These are phyloP conservation scores for Apamea sordens DNA, from an alignment of 2,888 invertebrate species.

Conservation along the genomic window DNA sequence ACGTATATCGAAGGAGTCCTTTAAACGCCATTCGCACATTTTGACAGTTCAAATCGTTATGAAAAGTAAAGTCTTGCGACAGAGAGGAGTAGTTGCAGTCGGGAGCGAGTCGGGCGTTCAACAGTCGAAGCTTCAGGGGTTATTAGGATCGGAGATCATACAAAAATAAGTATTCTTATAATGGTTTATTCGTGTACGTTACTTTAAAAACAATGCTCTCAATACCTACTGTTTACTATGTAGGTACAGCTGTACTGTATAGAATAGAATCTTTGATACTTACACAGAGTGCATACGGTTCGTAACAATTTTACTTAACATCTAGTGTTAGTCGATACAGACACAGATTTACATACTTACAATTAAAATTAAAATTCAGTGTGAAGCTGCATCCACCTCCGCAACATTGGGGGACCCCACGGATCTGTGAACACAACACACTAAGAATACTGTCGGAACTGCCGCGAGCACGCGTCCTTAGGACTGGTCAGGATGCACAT, in stretches of 20 bases:
- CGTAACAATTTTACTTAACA: background rate
- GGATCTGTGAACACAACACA: no score
- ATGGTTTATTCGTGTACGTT: no score
- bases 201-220: no score
- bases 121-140: background rate
- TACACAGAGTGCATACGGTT: background rate
- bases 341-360: background rate
- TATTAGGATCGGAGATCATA: background rate
- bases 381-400: background rate
- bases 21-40: no score
- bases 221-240: no score
- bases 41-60: no score
- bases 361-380: background rate
- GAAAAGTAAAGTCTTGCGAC: background rate
- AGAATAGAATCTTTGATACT: background rate
- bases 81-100: background rate
- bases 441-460: no score
- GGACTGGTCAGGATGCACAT: no score
- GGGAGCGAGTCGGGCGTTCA: background rate
- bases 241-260: background rate
- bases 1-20: no score
- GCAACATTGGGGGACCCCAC: background rate
- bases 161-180: background rate
- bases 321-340: background rate
- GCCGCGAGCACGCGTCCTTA: no score